phyloP scores from a whole-genome alignment of 2,797 vertebrate genomes.

The Podarcis siculus region DNA sequence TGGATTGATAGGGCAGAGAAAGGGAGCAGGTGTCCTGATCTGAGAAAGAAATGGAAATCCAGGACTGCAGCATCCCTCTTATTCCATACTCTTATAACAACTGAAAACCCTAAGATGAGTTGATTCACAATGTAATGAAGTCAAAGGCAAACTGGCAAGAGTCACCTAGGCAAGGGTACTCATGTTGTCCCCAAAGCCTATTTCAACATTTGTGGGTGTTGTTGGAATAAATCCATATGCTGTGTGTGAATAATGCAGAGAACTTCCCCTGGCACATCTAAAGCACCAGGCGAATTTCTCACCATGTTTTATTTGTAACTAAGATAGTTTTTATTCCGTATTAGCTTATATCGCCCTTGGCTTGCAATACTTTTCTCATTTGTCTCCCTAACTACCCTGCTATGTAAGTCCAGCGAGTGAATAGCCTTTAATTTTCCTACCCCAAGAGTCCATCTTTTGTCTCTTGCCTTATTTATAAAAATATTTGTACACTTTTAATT shows the following conservation, averaged over 20 bases:
- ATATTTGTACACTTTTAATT: no score
- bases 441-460: not conserved
- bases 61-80: slow-evolving; percentile 45
- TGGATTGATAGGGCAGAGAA: slow-evolving; percentile 65
- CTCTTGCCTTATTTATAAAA: no score
- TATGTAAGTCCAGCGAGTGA: not conserved
- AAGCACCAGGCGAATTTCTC: not conserved
- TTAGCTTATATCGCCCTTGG: not conserved
- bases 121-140: not conserved
- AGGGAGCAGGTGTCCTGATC: slow-evolving; percentile 73
- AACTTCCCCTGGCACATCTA: not conserved
- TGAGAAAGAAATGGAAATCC: slow-evolving; percentile 69
- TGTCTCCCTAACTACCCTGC: not conserved
- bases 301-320: not conserved
- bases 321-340: not conserved
- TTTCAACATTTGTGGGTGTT: no score
- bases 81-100: slow-evolving; percentile 31
- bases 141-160: not conserved
- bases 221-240: not conserved
- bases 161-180: not conserved
- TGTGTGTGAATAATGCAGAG: not conserved
- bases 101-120: not conserved
- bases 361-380: not conserved
- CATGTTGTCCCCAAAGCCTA: not conserved
- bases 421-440: not conserved